These are phyloP conservation scores for Cuniculus paca DNA, from an alignment of 2,797 vertebrate genomes.

Conservation along the genomic window DNA sequence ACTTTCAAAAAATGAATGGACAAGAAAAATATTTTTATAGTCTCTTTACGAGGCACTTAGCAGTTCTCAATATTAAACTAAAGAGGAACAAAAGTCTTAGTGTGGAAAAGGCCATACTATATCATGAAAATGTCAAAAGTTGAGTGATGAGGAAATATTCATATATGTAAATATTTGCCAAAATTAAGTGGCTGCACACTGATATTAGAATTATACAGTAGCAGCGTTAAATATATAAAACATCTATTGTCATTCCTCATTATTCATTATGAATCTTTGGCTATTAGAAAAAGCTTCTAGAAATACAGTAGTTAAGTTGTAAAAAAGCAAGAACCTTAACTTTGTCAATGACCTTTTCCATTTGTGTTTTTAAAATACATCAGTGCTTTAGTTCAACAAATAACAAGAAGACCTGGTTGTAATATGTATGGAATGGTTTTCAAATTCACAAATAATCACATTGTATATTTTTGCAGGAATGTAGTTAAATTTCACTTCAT, in stretches of 20 bases:
- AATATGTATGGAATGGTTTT: constrained; percentile 41
- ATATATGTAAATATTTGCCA: constrained; percentile 39
- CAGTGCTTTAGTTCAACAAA: constrained; percentile 51
- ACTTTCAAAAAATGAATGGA: constrained; percentile 70
- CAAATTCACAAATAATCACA: constrained; percentile 46
- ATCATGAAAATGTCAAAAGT: constrained; percentile 69
- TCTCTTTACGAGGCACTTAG: constrained; percentile 75
- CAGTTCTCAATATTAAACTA: constrained; percentile 65
- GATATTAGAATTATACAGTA: not conserved
- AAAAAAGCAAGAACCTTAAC: not conserved
- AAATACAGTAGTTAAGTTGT: not conserved
- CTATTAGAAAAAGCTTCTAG: not conserved
- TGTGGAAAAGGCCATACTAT: not conserved
- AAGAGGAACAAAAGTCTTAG: not conserved
- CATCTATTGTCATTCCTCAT: not conserved
- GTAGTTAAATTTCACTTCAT: constrained; percentile 52
- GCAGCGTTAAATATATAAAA: constrained; percentile 37
- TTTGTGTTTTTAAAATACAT: constrained; percentile 49
- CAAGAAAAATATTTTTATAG: constrained; percentile 76
- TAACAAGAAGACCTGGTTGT: not conserved
- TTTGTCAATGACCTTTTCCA: not conserved
- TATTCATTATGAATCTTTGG: not conserved
- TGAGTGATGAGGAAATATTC: constrained; percentile 25
- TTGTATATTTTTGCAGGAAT: constrained; percentile 54
- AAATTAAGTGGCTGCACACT: constrained; percentile 32